Evolutionary conservation across 2,888 invertebrate species (phyloP).

Genomic region (Sarcophaga variegata): DNA sequence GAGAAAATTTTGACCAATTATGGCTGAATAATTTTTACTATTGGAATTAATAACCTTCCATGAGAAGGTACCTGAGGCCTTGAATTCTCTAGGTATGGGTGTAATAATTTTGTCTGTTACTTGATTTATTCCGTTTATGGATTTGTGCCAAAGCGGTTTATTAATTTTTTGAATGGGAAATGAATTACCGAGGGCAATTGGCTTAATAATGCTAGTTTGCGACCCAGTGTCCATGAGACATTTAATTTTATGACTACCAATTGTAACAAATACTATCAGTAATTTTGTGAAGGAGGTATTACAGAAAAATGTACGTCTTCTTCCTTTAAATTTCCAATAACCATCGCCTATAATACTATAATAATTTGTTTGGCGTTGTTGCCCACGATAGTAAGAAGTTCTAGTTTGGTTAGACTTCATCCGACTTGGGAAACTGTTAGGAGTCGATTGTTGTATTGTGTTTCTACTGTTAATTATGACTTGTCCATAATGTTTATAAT

Average conservation of each 20-base stretch:
- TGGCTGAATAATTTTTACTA: constrained; percentile 52
- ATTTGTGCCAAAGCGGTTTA: constrained; percentile 49
- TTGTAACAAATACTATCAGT: constrained; percentile 35
- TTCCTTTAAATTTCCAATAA: constrained; percentile 14
- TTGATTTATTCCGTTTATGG: constrained; percentile 50
- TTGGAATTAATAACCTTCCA: constrained; percentile 52
- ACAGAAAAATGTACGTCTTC: constrained; percentile 35
- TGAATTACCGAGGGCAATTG: constrained; percentile 17
- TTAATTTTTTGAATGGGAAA: constrained; percentile 37
- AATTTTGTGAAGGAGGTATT: constrained; percentile 16
- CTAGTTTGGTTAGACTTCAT: background rate
- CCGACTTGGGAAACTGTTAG: background rate
- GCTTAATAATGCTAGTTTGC: constrained; percentile 19
- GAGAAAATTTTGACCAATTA: constrained; percentile 57
- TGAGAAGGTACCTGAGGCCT: constrained; percentile 53
- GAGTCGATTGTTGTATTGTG: constrained; percentile 3
- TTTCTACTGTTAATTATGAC: background rate
- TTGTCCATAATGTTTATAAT: too few relatives aligned
- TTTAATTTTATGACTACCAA: constrained; percentile 28
- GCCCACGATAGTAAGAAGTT: background rate
- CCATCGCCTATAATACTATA: background rate
- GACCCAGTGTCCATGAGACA: constrained; percentile 39
- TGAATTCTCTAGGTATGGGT: constrained; percentile 44
- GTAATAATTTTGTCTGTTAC: too few relatives aligned
- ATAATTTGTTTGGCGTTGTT: constrained; percentile 6